phyloP scores from a whole-genome alignment of 2,113 vertebrate genomes.

The Labeo rohita region DNA sequence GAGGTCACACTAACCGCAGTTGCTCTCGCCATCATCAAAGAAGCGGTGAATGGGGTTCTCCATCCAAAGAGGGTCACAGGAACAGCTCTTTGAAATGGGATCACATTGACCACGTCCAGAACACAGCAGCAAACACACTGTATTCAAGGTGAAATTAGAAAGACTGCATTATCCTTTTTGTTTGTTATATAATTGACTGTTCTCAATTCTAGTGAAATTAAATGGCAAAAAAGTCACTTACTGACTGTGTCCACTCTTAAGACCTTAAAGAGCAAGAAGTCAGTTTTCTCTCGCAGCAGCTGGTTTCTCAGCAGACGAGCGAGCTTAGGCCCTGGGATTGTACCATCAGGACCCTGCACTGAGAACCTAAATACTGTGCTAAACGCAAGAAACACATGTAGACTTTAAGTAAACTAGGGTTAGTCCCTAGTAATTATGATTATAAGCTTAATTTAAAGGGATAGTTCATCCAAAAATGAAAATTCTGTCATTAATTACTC shows the following conservation, averaged over 20 bases:
- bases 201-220: background rate
- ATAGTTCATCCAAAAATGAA: no score
- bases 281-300: constrained; percentile 83
- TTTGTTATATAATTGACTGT: background rate
- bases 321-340: constrained; percentile 77
- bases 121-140: constrained; percentile 86
- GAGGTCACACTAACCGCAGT: constrained; percentile 80
- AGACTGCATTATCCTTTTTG: background rate
- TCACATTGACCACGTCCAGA: constrained; percentile 89
- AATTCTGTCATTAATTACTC: no score
- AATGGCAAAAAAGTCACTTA: constrained; percentile 63
- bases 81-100: constrained; percentile 85
- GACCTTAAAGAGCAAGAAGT: constrained; percentile 87
- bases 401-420: background rate
- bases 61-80: constrained; percentile 90
- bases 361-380: constrained; percentile 86
- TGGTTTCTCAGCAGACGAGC: constrained; percentile 75
- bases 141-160: background rate
- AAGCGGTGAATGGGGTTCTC: constrained; percentile 85
- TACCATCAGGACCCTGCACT: constrained; percentile 75
- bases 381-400: constrained; percentile 50
- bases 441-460: background rate
- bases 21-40: constrained; percentile 83
- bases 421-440: background rate
- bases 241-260: constrained; percentile 86